phyloP scores from a whole-genome alignment of 92 coral and sea anemone genomes.

The Bergia sp. region DNA sequence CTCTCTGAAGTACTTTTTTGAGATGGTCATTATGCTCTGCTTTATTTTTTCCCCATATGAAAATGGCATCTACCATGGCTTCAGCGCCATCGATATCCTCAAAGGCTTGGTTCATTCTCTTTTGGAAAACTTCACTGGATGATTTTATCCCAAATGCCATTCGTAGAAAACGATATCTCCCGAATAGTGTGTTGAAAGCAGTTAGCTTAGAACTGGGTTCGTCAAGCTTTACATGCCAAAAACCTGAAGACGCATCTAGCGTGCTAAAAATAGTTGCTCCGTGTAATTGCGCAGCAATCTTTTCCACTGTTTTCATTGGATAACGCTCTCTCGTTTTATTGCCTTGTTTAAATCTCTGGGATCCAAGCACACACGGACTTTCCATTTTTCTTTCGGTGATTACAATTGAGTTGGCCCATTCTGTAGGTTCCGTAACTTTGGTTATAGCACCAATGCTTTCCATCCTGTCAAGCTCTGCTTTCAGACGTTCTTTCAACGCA shows the following conservation, averaged over 20 bases:
- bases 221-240: slow-evolving; percentile 51
- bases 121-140: slow-evolving; percentile 62
- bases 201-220: slow-evolving; percentile 49
- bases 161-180: slow-evolving; percentile 54
- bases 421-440: slow-evolving; percentile 47
- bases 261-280: slow-evolving; percentile 31
- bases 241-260: slow-evolving; percentile 36
- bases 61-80: not conserved
- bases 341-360: slow-evolving; percentile 44
- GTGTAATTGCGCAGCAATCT: slow-evolving; percentile 3
- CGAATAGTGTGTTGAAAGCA: slow-evolving; percentile 62
- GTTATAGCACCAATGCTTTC: slow-evolving; percentile 18
- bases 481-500: slow-evolving; percentile 29
- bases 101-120: slow-evolving; percentile 35
- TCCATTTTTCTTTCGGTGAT: slow-evolving; percentile 16
- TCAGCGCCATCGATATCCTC: slow-evolving; percentile 39
- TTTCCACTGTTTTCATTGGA: slow-evolving; percentile 40
- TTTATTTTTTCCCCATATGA: not conserved
- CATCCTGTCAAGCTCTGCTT: slow-evolving; percentile 24
- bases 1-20: not conserved
- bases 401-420: slow-evolving; percentile 50
- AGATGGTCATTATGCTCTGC: not conserved
- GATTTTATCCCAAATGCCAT: slow-evolving; percentile 51
- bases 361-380: slow-evolving; percentile 35
- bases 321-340: slow-evolving; percentile 43